Evolutionary conservation across 2,113 vertebrate genomes (phyloP), one percentile per base, ranked within the genome.

Genomic region (human (Homo sapiens)): DNA sequence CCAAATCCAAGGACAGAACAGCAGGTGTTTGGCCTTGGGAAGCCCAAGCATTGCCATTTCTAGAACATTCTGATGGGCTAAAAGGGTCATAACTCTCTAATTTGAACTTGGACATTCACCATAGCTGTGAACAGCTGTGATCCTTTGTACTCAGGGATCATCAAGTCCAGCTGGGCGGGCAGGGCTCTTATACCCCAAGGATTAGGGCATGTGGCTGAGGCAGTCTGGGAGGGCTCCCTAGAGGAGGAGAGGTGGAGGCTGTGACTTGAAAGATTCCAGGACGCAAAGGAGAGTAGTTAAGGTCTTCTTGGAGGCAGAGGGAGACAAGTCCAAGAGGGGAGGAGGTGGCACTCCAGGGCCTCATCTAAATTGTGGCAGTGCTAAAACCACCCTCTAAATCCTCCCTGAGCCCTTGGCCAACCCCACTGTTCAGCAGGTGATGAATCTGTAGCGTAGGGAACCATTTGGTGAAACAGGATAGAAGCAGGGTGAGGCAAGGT

Each of bases 141-240:
- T 32, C 61, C 6, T 48, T 89, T 61, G 7, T 82, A 48, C n/a
- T 80, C 48, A 13, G 82, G 23, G 48, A 13, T 32, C 43, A 25
- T 64, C 27, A 55, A 13, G 50, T 75, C 38, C n/a, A 48, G 22
- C 68, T 20, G 38, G 80, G 48, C 23, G 40, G 38, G 17, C 5
- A 27, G 38, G 52, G 22, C 25, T 59, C 20, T 12, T 38, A 14
- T 2, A 40, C 25, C 25, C 45, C 1, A 2, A 52, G 22, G 32
- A 8, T 17, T 38, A n/a, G 50, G 85, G 50, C n/a, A 25, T 0
- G 3, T 0, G 6, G 23, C 57, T 3, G 6, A 17, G 8, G 50
- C 27, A 45, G 35, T 40, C 55, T 7, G 0, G 45, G 75, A 70
- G 85, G 48, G 43, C 92, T 78, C 85, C 89, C 17, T 72, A 68